These are phyloP conservation scores for Liposcelis brunnea DNA, from an alignment of 2,888 invertebrate genomes.

Conservation along the genomic window DNA sequence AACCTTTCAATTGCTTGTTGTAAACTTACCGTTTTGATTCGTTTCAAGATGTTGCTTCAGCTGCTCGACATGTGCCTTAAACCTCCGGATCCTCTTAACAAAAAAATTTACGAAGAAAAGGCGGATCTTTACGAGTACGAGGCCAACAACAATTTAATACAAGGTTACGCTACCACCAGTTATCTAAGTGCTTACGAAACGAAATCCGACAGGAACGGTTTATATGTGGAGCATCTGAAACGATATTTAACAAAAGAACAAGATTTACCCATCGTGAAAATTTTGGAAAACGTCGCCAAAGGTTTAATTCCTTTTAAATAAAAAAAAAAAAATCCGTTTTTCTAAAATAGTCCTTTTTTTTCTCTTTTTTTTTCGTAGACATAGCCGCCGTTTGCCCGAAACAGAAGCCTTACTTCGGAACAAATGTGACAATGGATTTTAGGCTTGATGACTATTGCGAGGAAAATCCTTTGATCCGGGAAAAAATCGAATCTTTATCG, in stretches of 20 bases:
- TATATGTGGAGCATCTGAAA: conserved; percentile 27
- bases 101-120: conserved; percentile 20
- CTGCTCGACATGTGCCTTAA: conserved; percentile 39
- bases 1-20: no score
- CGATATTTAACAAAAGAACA: conserved; percentile 24
- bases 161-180: conserved; percentile 23
- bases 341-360: neutral
- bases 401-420: conserved; percentile 2
- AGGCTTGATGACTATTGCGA: neutral
- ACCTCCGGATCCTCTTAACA: conserved; percentile 23
- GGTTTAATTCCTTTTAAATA: conserved; percentile 21
- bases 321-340: neutral
- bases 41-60: neutral
- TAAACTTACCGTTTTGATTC: no score
- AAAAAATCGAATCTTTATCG: neutral
- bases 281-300: conserved; percentile 32
- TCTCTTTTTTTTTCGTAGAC: neutral
- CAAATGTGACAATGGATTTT: neutral
- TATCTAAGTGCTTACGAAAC: conserved; percentile 20
- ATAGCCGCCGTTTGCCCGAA: neutral
- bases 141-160: conserved; percentile 29
- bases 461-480: neutral
- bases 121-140: conserved; percentile 26
- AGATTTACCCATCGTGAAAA: conserved; percentile 28
- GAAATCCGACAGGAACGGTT: conserved; percentile 18